Conservation (phyloP, 2,888 invertebrate species). For the Apantesis nais region DNA sequence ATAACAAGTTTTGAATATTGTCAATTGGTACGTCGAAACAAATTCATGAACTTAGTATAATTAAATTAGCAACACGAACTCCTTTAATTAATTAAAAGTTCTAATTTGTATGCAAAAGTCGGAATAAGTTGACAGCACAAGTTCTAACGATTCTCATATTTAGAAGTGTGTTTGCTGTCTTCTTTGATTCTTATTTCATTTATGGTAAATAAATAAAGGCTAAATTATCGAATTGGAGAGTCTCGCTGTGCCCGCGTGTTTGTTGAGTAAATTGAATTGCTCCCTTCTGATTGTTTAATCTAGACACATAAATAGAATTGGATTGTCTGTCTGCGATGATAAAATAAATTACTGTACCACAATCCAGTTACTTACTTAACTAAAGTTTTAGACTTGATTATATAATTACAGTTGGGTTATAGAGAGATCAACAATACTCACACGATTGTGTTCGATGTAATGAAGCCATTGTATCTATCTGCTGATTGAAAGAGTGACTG, state of each 20-base stretch:
- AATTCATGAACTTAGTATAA: slow-evolving; percentile 48
- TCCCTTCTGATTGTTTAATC: slow-evolving; percentile 65
- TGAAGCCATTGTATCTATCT: no score
- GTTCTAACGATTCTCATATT: slow-evolving; percentile 26
- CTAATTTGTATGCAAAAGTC: slow-evolving; percentile 51
- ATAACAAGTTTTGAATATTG: slow-evolving; percentile 29
- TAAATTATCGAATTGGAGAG: slow-evolving; percentile 55
- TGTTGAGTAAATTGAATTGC: slow-evolving; percentile 69
- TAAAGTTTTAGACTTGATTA: background rate
- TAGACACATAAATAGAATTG: slow-evolving; percentile 58
- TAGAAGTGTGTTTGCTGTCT: slow-evolving; percentile 24
- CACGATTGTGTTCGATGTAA: background rate
- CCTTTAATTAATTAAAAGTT: slow-evolving; percentile 57
- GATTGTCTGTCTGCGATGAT: slow-evolving; percentile 12
- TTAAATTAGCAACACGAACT: slow-evolving; percentile 53
- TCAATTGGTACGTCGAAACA: slow-evolving; percentile 42
- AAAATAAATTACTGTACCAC: slow-evolving; percentile 12
- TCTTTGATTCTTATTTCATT: slow-evolving; percentile 37
- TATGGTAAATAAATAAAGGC: slow-evolving; percentile 53
- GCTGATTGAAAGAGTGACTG: no score
- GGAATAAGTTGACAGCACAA: slow-evolving; percentile 34
- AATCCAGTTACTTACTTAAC: background rate
- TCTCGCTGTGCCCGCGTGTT: slow-evolving; percentile 55
- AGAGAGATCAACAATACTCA: background rate
- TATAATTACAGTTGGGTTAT: background rate